Percentiles rank a stretch among this genome's conserved stretches.
These are phyloP conservation scores for Atta cephalotes DNA, from an alignment of 1,140 invertebrate genomes.

Conservation along the genomic window DNA sequence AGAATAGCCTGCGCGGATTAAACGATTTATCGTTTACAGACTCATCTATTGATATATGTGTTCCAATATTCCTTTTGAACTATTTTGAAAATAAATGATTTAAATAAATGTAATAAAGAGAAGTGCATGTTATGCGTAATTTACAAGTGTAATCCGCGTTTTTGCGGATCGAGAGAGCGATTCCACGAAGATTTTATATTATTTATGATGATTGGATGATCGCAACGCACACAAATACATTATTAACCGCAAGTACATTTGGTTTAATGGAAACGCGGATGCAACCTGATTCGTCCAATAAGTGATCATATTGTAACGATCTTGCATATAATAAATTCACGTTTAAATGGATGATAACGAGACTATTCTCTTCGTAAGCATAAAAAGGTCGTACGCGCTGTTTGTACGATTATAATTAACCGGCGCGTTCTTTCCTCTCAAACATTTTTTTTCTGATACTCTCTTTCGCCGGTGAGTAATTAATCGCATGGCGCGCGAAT, in stretches of 20 bases:
- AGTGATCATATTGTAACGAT: constrained; percentile 33
- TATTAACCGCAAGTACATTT: constrained; percentile 45
- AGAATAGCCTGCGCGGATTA: background rate
- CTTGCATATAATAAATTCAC: constrained; percentile 48
- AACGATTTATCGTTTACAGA: background rate
- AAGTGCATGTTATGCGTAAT: background rate
- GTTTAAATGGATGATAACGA: constrained; percentile 46
- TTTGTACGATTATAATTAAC: constrained; percentile 58
- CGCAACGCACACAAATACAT: constrained; percentile 17
- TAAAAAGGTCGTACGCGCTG: constrained; percentile 40
- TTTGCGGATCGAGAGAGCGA: constrained; percentile 19
- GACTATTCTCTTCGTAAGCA: constrained; percentile 1
- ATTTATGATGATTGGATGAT: constrained; percentile 47
- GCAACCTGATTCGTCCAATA: constrained; percentile 40
- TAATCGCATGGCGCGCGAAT: constrained; percentile 65
- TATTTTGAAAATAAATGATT: constrained; percentile 17
- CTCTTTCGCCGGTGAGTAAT: constrained; percentile 54
- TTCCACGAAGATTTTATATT: constrained; percentile 37
- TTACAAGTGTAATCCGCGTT: constrained; percentile 1
- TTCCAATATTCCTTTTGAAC: background rate
- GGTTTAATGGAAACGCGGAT: constrained; percentile 31
- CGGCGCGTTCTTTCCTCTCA: constrained; percentile 30
- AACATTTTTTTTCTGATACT: background rate
- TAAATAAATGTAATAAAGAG: constrained; percentile 12
- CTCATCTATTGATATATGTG: background rate